A percentile compares a stretch with the other conserved stretches of the same genome.
These are phyloP conservation scores for Falcunculus frontatus DNA, from an alignment of 2,113 vertebrate species.

Conservation along the genomic window DNA sequence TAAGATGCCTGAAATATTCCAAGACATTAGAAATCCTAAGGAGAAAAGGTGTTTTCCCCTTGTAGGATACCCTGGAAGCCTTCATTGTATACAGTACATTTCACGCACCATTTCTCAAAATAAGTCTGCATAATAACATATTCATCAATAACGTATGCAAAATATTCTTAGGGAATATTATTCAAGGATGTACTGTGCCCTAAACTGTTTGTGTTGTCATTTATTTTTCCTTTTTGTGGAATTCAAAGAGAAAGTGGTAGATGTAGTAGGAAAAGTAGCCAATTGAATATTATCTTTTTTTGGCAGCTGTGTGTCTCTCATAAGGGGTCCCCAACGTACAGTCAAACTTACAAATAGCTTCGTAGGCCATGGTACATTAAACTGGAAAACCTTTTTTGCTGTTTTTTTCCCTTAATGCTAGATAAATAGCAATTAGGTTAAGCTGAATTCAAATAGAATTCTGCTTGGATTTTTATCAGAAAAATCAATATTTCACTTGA, in stretches of 20 bases:
- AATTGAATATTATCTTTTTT: neutral
- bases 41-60: neutral
- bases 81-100: neutral
- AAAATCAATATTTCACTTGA: conserved; percentile 18
- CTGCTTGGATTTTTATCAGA: neutral
- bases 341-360: neutral
- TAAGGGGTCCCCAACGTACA: neutral
- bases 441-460: neutral
- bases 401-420: neutral
- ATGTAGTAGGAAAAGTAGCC: neutral
- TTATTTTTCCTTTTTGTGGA: neutral
- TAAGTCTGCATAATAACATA: neutral
- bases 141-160: neutral
- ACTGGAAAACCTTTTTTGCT: neutral
- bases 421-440: conserved; percentile 2
- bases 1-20: neutral
- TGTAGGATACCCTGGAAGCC: neutral
- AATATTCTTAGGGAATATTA: neutral
- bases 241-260: neutral
- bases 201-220: neutral
- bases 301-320: neutral
- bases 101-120: neutral
- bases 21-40: neutral
- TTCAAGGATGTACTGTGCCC: neutral
- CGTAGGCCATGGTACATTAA: neutral